Evolutionary conservation across 2,113 vertebrate genomes (phyloP).

Genomic region (Syngnathoides biaculeatus): DNA sequence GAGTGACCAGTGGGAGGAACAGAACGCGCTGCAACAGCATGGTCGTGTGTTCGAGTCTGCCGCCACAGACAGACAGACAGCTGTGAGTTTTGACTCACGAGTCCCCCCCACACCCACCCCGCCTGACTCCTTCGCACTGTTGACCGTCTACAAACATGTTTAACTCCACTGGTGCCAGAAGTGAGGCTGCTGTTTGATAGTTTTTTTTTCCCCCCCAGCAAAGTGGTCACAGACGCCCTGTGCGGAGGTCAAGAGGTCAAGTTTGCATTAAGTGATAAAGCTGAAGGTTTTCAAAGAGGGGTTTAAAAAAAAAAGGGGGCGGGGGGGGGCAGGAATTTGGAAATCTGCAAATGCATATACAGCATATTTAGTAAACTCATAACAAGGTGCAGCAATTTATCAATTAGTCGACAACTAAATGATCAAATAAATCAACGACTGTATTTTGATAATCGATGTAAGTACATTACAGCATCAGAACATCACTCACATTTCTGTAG

Average conservation of each 20-base stretch:
- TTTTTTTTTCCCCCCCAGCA: background rate
- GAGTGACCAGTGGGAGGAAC: slow-evolving; percentile 18
- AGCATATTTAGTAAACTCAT: no score
- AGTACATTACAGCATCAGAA: no score
- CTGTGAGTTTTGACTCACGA: slow-evolving; percentile 41
- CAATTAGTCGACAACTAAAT: no score
- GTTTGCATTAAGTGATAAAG: background rate
- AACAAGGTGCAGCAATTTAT: no score
- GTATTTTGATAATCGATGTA: no score
- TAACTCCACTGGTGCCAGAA: slow-evolving; percentile 43
- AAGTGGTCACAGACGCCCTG: background rate
- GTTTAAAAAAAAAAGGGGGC: no score
- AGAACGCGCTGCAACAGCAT: slow-evolving; percentile 38
- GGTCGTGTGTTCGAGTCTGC: slow-evolving; percentile 10
- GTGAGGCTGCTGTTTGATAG: background rate
- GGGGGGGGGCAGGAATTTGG: no score
- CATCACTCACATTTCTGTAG: no score
- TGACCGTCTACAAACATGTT: slow-evolving; percentile 16
- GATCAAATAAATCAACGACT: no score
- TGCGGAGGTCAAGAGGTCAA: background rate
- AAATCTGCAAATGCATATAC: no score
- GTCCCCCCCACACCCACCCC: slow-evolving; percentile 26
- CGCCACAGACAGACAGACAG: background rate
- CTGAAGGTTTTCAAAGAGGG: background rate
- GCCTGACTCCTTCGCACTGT: slow-evolving; percentile 10